Percentiles rank a stretch among this genome's conserved stretches.
Evolutionary conservation across 2,888 invertebrate species (phyloP).

Genomic region (Acanthopleura granulata): DNA sequence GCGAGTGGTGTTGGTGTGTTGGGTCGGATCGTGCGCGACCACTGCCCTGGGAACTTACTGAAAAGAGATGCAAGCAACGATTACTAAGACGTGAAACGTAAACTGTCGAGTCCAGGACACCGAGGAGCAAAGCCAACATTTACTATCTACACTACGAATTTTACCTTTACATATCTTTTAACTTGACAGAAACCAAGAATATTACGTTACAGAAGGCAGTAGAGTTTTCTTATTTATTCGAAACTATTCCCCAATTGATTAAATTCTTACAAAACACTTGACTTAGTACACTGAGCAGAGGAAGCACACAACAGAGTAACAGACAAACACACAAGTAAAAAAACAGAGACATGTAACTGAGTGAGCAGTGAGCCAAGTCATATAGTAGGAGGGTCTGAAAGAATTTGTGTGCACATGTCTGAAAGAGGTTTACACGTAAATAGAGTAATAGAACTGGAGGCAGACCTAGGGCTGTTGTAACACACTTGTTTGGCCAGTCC

Average conservation of each 20-base stretch:
- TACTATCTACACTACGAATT: no score
- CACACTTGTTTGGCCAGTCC: slow-evolving; percentile 7
- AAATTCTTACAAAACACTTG: no score
- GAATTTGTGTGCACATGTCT: not conserved
- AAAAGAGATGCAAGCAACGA: not conserved
- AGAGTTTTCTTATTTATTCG: no score
- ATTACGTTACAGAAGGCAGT: no score
- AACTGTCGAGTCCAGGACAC: not conserved
- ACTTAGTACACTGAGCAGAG: no score
- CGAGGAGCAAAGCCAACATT: not conserved
- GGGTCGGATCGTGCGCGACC: slow-evolving; percentile 66
- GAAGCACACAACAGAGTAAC: not conserved
- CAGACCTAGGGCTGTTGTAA: slow-evolving; percentile 10
- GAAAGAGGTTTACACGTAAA: not conserved
- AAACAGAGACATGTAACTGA: slow-evolving; percentile 5
- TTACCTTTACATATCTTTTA: no score
- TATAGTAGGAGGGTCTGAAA: slow-evolving; percentile 4
- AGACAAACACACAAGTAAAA: not conserved
- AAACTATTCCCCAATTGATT: no score
- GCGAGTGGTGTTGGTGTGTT: slow-evolving; percentile 68
- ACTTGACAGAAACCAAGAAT: no score
- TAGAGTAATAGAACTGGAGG: not conserved
- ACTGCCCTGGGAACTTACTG: slow-evolving; percentile 54
- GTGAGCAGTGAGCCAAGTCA: slow-evolving; percentile 12
- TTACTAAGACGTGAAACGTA: not conserved